phyloP scores from a whole-genome alignment of 2,797 vertebrate species.

The Acanthornis magna region DNA sequence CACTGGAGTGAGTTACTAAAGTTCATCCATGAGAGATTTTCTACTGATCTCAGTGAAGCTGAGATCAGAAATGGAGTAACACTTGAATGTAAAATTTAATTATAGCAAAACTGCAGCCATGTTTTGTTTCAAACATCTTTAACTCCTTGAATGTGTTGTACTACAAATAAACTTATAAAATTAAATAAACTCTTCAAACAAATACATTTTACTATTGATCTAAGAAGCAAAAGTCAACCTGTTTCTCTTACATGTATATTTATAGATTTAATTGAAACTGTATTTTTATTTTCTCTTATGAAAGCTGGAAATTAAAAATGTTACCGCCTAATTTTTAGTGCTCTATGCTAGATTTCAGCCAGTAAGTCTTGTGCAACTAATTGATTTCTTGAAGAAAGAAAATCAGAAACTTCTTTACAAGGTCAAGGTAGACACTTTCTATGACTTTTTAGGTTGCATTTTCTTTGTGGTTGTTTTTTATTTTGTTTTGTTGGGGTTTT shows the following conservation, averaged over 20 bases:
- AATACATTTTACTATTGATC: not conserved
- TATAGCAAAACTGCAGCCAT: not conserved
- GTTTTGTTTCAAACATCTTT: not conserved
- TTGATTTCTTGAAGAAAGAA: not conserved
- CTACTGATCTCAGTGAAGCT: not conserved
- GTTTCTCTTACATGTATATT: not conserved
- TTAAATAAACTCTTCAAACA: not conserved
- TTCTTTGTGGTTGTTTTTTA: too few species aligned
- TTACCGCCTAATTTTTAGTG: not conserved
- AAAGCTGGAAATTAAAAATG: not conserved
- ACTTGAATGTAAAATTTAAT: not conserved
- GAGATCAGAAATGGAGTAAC: not conserved
- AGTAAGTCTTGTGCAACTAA: not conserved
- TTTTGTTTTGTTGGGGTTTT: too few species aligned
- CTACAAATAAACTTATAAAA: not conserved
- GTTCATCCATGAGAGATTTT: not conserved
- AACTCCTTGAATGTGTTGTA: not conserved
- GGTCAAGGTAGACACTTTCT: not conserved
- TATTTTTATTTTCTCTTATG: not conserved
- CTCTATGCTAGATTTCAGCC: not conserved
- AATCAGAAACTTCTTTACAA: not conserved
- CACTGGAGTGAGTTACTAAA: not conserved
- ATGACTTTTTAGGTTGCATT: rapidly evolving
- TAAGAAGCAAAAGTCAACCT: not conserved
- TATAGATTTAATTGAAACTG: not conserved